A percentile compares a stretch with the other conserved stretches of the same genome.
These are phyloP conservation scores for Caenorhabditis wallacei DNA, from an alignment of 2,888 invertebrate genomes.

Conservation along the genomic window DNA sequence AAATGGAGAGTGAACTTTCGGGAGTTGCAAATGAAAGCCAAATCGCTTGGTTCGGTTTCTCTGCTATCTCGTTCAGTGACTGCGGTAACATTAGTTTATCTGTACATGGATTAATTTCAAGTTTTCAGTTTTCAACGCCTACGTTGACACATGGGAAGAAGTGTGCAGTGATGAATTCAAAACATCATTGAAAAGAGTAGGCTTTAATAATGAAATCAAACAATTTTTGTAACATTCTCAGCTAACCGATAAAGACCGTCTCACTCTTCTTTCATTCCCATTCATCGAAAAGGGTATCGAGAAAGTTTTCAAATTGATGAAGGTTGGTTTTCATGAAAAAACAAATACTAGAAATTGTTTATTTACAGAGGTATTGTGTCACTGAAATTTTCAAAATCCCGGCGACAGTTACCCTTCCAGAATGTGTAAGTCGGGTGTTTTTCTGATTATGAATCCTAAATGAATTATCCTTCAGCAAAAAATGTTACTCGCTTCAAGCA, in stretches of 20 bases:
- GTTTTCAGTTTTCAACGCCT: constrained; percentile 46
- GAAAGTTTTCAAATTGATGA: constrained; percentile 35
- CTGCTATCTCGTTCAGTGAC: constrained; percentile 47
- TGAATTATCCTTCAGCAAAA: constrained; percentile 22
- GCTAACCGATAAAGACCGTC: constrained; percentile 34
- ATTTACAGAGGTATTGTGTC: constrained; percentile 51
- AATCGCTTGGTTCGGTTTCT: constrained; percentile 51
- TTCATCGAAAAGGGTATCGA: constrained; percentile 19
- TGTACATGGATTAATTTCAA: background rate
- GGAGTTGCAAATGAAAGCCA: constrained; percentile 49
- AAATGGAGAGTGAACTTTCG: constrained; percentile 51
- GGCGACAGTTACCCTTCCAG: constrained; percentile 41
- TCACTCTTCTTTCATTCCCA: constrained; percentile 28
- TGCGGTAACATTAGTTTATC: constrained; percentile 10
- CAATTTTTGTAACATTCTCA: constrained; percentile 2
- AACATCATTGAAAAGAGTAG: constrained; percentile 22
- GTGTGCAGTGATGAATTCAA: constrained; percentile 43
- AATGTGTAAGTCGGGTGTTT: constrained; percentile 48
- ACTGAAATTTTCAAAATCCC: constrained; percentile 52
- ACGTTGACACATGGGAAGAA: constrained; percentile 51
- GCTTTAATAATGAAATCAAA: background rate
- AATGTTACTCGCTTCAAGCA: constrained; percentile 35
- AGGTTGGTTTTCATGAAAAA: constrained; percentile 7
- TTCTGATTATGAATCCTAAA: background rate
- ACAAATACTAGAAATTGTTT: background rate